These are phyloP conservation scores for Seriola aureovittata DNA, from an alignment of 2,113 vertebrate genomes.

Conservation along the genomic window DNA sequence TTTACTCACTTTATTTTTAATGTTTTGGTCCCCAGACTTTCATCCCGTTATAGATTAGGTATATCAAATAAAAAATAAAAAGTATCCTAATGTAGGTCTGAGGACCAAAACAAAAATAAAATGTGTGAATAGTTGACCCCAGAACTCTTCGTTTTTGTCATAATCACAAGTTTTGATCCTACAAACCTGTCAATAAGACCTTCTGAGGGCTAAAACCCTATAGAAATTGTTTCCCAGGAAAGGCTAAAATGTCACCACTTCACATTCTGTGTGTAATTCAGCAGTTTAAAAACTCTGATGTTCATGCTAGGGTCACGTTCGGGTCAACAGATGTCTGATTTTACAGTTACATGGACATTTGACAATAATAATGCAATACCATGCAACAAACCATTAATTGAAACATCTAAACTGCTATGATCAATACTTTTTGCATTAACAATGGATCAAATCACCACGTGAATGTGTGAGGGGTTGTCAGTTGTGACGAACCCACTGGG, in stretches of 20 bases:
- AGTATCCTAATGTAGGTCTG: neutral
- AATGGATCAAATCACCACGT: no score
- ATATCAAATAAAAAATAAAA: neutral
- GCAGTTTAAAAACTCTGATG: no score
- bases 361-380: neutral
- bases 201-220: no score
- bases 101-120: neutral
- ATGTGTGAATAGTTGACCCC: neutral
- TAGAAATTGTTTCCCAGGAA: no score
- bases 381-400: neutral
- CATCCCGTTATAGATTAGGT: neutral
- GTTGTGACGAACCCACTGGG: no score
- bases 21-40: neutral
- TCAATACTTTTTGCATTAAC: neutral
- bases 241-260: no score
- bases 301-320: no score
- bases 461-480: no score
- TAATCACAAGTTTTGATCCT: no score
- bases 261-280: no score
- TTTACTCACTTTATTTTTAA: neutral
- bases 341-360: neutral
- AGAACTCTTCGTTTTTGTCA: neutral
- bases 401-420: neutral
- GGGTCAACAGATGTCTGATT: neutral
- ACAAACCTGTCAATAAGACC: no score